Evolutionary conservation across 2,888 invertebrate species (phyloP).

Genomic region (Linnaemya tessellans): DNA sequence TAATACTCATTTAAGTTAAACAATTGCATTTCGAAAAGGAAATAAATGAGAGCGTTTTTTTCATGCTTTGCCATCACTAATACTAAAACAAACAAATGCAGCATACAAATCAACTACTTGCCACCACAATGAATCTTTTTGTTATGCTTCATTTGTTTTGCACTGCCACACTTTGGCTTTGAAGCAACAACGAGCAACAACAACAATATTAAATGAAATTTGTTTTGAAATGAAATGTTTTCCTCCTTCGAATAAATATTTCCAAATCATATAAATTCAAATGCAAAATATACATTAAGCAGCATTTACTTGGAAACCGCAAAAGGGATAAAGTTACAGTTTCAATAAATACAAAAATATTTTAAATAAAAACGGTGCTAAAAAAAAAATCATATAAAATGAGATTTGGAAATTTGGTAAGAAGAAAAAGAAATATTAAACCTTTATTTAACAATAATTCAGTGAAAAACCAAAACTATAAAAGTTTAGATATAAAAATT

Average conservation of each 20-base stretch:
- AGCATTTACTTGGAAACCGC: slow-evolving; percentile 65
- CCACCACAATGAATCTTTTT: slow-evolving; percentile 48
- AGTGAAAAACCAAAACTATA: slow-evolving; percentile 35
- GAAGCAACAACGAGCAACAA: slow-evolving; percentile 3
- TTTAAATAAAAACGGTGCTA: slow-evolving; percentile 5
- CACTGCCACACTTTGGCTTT: slow-evolving; percentile 62
- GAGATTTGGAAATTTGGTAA: slow-evolving; percentile 66
- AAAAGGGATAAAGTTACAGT: slow-evolving; percentile 69
- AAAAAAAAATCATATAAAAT: slow-evolving; percentile 53
- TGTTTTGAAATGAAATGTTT: slow-evolving; percentile 59
- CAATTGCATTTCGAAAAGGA: slow-evolving; percentile 35
- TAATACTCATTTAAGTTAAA: slow-evolving; percentile 13
- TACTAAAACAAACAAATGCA: slow-evolving; percentile 23
- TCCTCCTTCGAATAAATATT: slow-evolving; percentile 68
- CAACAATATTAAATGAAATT: slow-evolving; percentile 19
- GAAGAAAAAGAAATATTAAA: slow-evolving; percentile 20
- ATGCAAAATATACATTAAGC: slow-evolving; percentile 64
- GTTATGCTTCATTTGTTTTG: slow-evolving; percentile 69
- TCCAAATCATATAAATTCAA: slow-evolving; percentile 71
- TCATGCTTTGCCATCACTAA: not conserved
- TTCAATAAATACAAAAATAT: slow-evolving; percentile 29
- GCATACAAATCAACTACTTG: slow-evolving; percentile 35
- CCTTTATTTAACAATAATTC: slow-evolving; percentile 6
- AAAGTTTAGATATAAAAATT: not conserved
- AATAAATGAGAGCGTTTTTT: slow-evolving; percentile 51